phyloP scores from a whole-genome alignment of 2,797 vertebrate species.

The Sphenodon punctatus region DNA sequence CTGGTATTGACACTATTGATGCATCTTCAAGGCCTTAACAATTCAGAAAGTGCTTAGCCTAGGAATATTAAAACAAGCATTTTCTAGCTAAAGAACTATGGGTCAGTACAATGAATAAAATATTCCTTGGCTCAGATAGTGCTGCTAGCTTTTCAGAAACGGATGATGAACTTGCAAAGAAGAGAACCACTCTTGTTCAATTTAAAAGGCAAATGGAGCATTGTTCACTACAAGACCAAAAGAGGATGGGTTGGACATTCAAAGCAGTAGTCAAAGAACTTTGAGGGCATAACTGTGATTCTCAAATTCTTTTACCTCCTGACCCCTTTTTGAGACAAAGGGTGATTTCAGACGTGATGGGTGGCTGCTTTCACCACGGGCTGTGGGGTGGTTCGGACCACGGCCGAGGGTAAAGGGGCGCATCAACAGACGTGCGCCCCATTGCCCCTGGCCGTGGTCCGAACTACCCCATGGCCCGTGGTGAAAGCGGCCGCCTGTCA shows the following conservation, averaged over 20 bases:
- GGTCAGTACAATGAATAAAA: slow-evolving; percentile 24
- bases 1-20: slow-evolving; percentile 49
- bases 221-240: background rate
- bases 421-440: too few relatives aligned
- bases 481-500: too few relatives aligned
- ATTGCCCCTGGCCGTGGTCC: too few relatives aligned
- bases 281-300: background rate
- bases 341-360: too few relatives aligned
- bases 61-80: slow-evolving; percentile 53
- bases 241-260: background rate
- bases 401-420: too few relatives aligned
- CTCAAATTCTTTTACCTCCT: too few relatives aligned
- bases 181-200: background rate
- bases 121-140: slow-evolving; percentile 14
- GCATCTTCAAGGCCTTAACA: slow-evolving; percentile 48
- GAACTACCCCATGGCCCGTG: too few relatives aligned
- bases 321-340: too few relatives aligned
- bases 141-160: background rate
- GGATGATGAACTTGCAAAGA: background rate
- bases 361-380: too few relatives aligned
- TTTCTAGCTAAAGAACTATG: slow-evolving; percentile 45
- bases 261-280: background rate
- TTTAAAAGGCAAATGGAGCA: background rate
- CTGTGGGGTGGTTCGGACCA: too few relatives aligned
- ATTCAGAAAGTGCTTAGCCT: slow-evolving; percentile 42